A percentile compares a stretch with the other conserved stretches of the same genome.
Evolutionary conservation across 2,113 vertebrate genomes (phyloP).

Genomic region (Ondatra zibethicus): DNA sequence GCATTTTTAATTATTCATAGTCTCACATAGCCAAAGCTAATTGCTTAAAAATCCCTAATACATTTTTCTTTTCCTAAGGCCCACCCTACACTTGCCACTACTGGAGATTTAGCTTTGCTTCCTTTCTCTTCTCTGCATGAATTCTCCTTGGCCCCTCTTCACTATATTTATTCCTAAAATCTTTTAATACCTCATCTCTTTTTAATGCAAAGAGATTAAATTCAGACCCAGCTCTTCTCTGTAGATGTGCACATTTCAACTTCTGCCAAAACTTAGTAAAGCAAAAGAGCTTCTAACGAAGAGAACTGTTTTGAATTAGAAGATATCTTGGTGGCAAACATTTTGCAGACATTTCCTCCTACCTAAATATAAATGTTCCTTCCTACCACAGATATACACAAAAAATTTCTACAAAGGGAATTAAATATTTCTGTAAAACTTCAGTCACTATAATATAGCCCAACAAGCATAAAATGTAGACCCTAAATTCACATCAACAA

Average conservation of each 20-base stretch:
- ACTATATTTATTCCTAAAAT: not conserved
- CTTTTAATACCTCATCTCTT: constrained; percentile 49
- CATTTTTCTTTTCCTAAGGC: not conserved
- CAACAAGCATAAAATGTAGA: not conserved
- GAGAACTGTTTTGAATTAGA: not conserved
- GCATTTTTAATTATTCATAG: constrained; percentile 37
- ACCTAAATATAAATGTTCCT: not conserved
- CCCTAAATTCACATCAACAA: not conserved
- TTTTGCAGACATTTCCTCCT: not conserved
- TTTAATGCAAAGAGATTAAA: constrained; percentile 50
- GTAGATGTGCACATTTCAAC: not conserved
- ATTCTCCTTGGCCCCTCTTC: not conserved
- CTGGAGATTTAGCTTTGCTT: not conserved
- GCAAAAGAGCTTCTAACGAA: constrained; percentile 8
- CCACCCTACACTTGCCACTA: not conserved
- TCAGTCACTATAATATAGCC: not conserved
- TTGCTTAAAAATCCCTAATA: not conserved
- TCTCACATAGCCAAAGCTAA: not conserved
- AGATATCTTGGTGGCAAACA: not conserved
- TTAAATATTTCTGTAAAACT: not conserved
- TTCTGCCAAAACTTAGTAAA: not conserved
- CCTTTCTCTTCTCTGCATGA: not conserved
- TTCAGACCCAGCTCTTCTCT: not conserved
- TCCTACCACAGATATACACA: not conserved
- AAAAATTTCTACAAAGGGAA: not conserved